Evolutionary conservation across 2,113 vertebrate genomes (phyloP), one percentile per base, ranked within the genome.

Genomic region (Dissostichus mawsoni): DNA sequence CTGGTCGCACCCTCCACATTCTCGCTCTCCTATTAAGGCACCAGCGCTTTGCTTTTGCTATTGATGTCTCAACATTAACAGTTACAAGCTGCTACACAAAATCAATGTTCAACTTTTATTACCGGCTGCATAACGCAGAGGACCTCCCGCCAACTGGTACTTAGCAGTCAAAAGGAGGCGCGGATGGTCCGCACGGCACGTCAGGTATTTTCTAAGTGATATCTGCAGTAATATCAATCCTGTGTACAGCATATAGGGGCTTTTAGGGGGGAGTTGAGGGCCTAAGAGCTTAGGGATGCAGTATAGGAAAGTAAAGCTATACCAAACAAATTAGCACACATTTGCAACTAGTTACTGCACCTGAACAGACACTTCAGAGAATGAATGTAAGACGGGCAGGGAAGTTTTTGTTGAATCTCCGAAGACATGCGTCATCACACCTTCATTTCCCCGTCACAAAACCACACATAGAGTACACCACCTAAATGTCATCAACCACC

Each of bases 41-140:
- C 95, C 93, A 93, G 90, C 94, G 96, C 96, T 98, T 97, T 97
- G 96, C 96, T 98, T 97, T 89, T 83, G 95, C 97, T 98, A 97
- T 98, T 98, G 97, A 98, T 98, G 97, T 97, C 97, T 97, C 97
- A 97, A 97, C 97, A 98, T 96, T 98, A 98, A 98, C 96, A 97
- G 97, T 98, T 99, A 98, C 97, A 99, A 98, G 97, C 96, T 94
- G 96, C 97, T 96, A 96, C 97, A 96, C 97, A 94, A 98, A 99
- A 99, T 99, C 98, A 97, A 98, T 99, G 96, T 92, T 78, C 29
- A 96, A 96, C 97, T 97, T 98, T 98, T 97, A 96, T 98, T 96
- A 97, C 95, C 87, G 93, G 82, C 95, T 95, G 94, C 95, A 95
- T 96, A 94, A 94, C 90, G 87, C 74, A 75, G 92, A 91, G 93